These are phyloP conservation scores for Erebia epiphron DNA, from an alignment of 2,888 invertebrate species.

Conservation along the genomic window DNA sequence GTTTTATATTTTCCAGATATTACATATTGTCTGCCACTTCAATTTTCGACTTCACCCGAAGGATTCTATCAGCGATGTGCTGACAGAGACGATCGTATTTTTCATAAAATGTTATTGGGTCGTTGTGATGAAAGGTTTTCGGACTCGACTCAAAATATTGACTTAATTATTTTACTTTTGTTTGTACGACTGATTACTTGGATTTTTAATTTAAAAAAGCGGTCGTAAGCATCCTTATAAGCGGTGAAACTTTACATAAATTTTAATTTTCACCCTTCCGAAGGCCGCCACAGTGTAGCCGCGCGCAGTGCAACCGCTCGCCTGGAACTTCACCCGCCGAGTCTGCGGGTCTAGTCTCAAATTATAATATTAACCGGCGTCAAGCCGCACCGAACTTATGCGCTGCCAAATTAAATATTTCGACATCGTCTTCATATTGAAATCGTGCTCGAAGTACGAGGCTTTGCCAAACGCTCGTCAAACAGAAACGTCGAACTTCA, in stretches of 20 bases:
- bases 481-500: slow-evolving; percentile 11
- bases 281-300: background rate
- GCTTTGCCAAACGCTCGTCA: background rate
- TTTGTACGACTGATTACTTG: no score
- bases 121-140: background rate
- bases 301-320: background rate
- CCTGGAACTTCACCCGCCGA: background rate
- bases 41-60: background rate
- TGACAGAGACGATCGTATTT: background rate
- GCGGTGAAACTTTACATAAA: background rate
- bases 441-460: background rate
- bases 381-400: background rate
- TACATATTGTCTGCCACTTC: background rate
- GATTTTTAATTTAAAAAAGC: no score
- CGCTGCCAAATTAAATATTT: slow-evolving; percentile 12
- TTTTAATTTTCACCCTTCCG: background rate
- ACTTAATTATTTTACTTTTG: background rate
- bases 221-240: no score
- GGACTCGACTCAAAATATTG: background rate
- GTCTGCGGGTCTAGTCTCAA: background rate
- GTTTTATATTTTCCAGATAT: slow-evolving; percentile 1
- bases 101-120: background rate
- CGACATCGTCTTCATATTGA: background rate
- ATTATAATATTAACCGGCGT: slow-evolving; percentile 3
- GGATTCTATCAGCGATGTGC: background rate